Evolutionary conservation across 2,797 vertebrate species (phyloP).

Genomic region (Arnoldichthys spilopterus): DNA sequence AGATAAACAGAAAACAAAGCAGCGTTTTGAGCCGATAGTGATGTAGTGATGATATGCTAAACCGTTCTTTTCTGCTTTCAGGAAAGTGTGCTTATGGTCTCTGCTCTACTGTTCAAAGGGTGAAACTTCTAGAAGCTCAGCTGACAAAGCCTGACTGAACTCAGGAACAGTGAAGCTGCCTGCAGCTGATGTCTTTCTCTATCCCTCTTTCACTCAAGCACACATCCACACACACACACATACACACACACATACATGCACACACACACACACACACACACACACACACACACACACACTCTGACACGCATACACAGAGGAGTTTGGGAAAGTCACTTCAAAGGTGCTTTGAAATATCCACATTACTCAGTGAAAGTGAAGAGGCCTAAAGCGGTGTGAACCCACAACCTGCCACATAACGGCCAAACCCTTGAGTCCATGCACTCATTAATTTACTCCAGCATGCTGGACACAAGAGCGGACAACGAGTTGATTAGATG

Average conservation of each 20-base stretch:
- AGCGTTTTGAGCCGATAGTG: background rate
- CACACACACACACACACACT: conserved; percentile 10
- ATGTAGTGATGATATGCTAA: background rate
- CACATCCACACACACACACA: conserved; percentile 3
- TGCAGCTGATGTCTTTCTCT: background rate
- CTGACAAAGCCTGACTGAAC: conserved; percentile 13
- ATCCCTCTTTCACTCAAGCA: background rate
- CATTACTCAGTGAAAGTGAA: conserved; percentile 11
- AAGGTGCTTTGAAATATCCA: conserved; percentile 29
- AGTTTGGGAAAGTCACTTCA: conserved; percentile 7
- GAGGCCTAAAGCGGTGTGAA: background rate
- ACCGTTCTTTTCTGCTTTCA: background rate
- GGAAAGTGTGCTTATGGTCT: background rate
- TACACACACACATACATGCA: conserved; percentile 3
- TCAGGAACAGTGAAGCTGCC: conserved; percentile 12
- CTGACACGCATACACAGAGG: background rate
- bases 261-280: background rate
- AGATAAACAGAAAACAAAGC: no score
- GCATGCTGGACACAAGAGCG: background rate
- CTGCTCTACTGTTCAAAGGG: background rate
- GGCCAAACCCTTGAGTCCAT: background rate
- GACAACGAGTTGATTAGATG: background rate
- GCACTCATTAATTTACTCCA: background rate
- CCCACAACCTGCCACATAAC: conserved; percentile 16
- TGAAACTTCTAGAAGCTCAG: conserved; percentile 4